Evolutionary conservation across 2,888 invertebrate species (phyloP), one percentile per base, ranked within the genome.

Genomic region (Pyrochroa serraticornis): DNA sequence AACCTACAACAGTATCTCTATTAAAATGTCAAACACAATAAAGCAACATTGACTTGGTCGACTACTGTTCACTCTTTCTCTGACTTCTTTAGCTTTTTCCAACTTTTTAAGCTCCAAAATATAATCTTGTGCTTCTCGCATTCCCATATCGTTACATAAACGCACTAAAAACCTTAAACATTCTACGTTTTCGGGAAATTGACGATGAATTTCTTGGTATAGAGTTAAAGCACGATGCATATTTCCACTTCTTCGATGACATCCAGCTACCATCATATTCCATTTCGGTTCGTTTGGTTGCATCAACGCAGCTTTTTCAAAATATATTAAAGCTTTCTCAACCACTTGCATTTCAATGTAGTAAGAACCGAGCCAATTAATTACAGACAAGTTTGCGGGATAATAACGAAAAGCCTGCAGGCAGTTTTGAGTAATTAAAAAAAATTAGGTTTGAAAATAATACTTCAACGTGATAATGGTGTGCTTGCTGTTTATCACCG

Each of bases 131-230:
- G 94, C 90, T 74, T 98, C 97, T 35, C 91, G 86, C 73, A 97
- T 84, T 0, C 97, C 97, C 71, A 97, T 84, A 75, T 96, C 95
- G 33, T 90, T 90, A 73, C 93, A 92, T 45, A 97, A 79, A 66
- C 93, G 87, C n/a, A 95, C 90, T 71, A 97, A 83, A 75, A 93
- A 87, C 78, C 93, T 91, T 48, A 97, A 81, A 80, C 97, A 97
- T 75, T 96, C 95, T 0, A 93, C 85, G 77, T 97, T 97, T 62
- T 97, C 96, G 0, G 98, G 98, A 78, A 98, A 98, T 66, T 88
- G 87, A 10, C 65, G 64, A 74, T 97, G 92, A 71, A 97, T 90
- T 66, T 87, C 86, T 79, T 93, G 92, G 79, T 95, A 96, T 0
- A 91, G 84, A 6, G 88, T 83, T 12, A 95, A 82, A 6, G 95